Conservation (phyloP, 2,888 invertebrate species). For the Meandrusa payeni region DNA sequence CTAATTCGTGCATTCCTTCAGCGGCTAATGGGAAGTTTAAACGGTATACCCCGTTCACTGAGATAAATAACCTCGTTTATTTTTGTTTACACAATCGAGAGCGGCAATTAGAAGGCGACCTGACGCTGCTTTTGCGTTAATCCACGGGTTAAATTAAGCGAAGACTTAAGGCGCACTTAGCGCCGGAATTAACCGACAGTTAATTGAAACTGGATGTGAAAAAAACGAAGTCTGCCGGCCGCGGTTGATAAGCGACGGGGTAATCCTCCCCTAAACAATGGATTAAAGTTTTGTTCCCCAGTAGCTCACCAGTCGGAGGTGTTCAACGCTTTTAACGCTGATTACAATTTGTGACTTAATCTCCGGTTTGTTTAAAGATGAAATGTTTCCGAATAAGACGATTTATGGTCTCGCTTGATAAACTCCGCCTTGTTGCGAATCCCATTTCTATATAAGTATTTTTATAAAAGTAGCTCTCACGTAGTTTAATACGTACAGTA, state of each 20-base stretch:
- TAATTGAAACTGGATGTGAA: conserved; percentile 75
- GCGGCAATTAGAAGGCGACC: conserved; percentile 61
- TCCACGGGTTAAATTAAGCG: conserved; percentile 69
- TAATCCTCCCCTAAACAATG: conserved; percentile 66
- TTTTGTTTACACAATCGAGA: conserved; percentile 67
- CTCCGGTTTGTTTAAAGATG: conserved; percentile 51
- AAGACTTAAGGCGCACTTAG: conserved; percentile 70
- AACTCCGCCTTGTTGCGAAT: conserved; percentile 18
- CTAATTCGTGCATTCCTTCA: conserved; percentile 21
- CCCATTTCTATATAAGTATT: conserved; percentile 21
- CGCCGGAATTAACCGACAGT: conserved; percentile 65
- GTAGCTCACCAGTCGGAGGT: conserved; percentile 43
- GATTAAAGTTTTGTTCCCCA: conserved; percentile 51
- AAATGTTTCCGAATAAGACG: conserved; percentile 48
- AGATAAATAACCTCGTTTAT: conserved; percentile 37
- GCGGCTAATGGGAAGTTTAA: conserved; percentile 26
- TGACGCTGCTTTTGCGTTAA: conserved; percentile 64
- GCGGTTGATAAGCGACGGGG: conserved; percentile 54
- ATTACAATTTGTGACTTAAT: conserved; percentile 63
- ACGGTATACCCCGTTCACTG: conserved; percentile 21
- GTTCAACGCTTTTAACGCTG: conserved; percentile 59
- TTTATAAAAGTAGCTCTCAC: no score
- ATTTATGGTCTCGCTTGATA: conserved; percentile 31
- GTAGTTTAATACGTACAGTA: no score
- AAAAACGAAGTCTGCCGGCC: conserved; percentile 42